Evolutionary conservation across 2,888 invertebrate species (phyloP).

Genomic region (Odontomyia ornata): DNA sequence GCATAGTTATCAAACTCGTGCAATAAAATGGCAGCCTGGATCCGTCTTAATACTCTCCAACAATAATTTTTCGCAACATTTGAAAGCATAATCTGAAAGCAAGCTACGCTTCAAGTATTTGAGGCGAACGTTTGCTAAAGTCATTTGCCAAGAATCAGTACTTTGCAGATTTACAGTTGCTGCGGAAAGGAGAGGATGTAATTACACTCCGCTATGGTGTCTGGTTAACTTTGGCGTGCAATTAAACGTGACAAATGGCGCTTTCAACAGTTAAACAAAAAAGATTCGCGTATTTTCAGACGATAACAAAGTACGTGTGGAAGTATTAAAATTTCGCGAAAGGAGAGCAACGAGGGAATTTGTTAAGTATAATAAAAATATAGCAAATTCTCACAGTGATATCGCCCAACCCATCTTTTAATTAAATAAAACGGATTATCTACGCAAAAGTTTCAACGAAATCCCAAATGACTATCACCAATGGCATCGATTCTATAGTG

Average conservation of each 20-base stretch:
- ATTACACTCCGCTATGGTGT: slow-evolving; percentile 1
- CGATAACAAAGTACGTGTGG: neutral
- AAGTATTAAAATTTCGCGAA: neutral
- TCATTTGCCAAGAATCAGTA: too few relatives aligned
- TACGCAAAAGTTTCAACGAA: neutral
- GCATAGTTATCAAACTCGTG: neutral
- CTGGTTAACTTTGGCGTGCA: slow-evolving; percentile 6
- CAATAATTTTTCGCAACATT: too few relatives aligned
- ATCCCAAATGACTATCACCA: neutral
- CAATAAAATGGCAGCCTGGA: too few relatives aligned
- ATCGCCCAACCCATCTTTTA: neutral
- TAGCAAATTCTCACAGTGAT: neutral
- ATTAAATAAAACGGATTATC: neutral
- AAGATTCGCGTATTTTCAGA: neutral
- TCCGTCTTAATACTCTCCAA: too few relatives aligned
- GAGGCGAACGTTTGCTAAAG: too few relatives aligned
- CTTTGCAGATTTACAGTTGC: neutral
- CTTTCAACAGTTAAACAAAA: neutral
- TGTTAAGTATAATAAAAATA: neutral
- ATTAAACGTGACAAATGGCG: slow-evolving; percentile 23
- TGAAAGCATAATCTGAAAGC: too few relatives aligned
- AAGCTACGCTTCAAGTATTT: too few relatives aligned
- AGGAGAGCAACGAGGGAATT: neutral
- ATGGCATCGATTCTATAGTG: neutral
- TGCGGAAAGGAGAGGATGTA: neutral